Conservation (phyloP, 2,888 invertebrate genomes). For the Brachypterus glaber region DNA sequence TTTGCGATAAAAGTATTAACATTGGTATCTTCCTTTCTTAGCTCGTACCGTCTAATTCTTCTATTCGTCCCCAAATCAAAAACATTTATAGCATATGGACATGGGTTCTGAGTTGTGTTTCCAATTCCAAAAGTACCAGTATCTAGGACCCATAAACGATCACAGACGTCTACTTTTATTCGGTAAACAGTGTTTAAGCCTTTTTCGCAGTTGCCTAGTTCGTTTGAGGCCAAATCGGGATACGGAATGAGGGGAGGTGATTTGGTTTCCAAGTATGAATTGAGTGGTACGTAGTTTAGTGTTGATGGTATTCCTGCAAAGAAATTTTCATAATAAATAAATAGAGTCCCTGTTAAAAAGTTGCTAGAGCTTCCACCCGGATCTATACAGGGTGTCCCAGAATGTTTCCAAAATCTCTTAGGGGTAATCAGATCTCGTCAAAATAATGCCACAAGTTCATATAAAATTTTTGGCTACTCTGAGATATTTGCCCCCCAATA, state of each 20-base stretch:
- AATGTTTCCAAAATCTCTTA: too few species aligned
- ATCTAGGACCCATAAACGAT: slow-evolving; percentile 74
- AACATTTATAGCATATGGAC: slow-evolving; percentile 69
- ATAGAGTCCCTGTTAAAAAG: too few species aligned
- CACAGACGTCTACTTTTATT: slow-evolving; percentile 68
- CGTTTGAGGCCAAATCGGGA: slow-evolving; percentile 66
- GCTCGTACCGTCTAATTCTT: slow-evolving; percentile 55
- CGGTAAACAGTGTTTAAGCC: slow-evolving; percentile 72
- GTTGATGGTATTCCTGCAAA: slow-evolving; percentile 68
- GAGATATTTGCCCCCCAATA: too few species aligned
- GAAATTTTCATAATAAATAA: too few species aligned
- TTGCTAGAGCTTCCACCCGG: too few species aligned
- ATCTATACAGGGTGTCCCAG: too few species aligned
- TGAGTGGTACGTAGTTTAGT: slow-evolving; percentile 67
- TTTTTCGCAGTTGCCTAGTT: slow-evolving; percentile 62
- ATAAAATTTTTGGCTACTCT: too few species aligned
- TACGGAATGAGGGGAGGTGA: slow-evolving; percentile 70
- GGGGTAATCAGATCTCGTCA: too few species aligned
- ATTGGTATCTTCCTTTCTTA: slow-evolving; percentile 64
- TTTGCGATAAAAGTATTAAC: slow-evolving; percentile 76
- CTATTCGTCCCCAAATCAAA: slow-evolving; percentile 67
- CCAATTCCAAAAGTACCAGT: slow-evolving; percentile 75
- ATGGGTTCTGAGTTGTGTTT: slow-evolving; percentile 64
- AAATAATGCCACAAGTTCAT: too few species aligned
- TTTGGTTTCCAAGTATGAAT: slow-evolving; percentile 49